Percentiles rank a stretch among this genome's conserved stretches.
phyloP scores from a whole-genome alignment of 2,113 vertebrate species.

The Siniperca chuatsi region DNA sequence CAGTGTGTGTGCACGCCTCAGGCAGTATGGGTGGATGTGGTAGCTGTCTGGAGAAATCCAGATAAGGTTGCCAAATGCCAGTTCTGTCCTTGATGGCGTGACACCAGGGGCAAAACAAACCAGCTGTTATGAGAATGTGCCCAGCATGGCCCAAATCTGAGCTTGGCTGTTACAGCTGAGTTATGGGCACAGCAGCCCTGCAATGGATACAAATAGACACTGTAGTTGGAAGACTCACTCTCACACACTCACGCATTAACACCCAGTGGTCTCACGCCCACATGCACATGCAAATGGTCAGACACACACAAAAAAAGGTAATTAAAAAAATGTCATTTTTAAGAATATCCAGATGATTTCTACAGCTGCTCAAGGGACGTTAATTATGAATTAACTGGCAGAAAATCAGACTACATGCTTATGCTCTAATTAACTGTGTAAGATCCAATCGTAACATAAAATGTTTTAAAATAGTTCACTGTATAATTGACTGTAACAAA shows the following conservation, averaged over 20 bases:
- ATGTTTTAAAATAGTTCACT: background rate
- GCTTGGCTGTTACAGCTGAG: conserved; percentile 51
- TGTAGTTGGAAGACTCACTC: conserved; percentile 36
- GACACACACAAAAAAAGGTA: background rate
- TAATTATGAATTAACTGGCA: background rate
- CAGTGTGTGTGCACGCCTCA: conserved; percentile 28
- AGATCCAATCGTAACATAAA: background rate
- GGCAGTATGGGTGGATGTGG: conserved; percentile 61
- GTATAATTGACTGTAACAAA: background rate
- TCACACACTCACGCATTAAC: conserved; percentile 31
- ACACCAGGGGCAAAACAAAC: conserved; percentile 74
- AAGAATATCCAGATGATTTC: background rate
- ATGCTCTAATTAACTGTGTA: background rate
- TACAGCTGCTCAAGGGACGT: background rate
- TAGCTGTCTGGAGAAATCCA: conserved; percentile 55
- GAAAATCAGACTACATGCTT: background rate
- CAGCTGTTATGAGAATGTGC: conserved; percentile 75
- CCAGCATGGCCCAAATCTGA: conserved; percentile 59
- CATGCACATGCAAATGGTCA: conserved; percentile 15
- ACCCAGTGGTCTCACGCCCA: background rate
- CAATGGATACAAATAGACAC: conserved; percentile 55
- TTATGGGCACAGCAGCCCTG: conserved; percentile 48
- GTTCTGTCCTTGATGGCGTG: conserved; percentile 67
- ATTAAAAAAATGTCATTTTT: background rate
- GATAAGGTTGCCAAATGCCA: conserved; percentile 73